Conservation (phyloP, 2,797 vertebrate species). For the Percopsis omiscomaycus region DNA sequence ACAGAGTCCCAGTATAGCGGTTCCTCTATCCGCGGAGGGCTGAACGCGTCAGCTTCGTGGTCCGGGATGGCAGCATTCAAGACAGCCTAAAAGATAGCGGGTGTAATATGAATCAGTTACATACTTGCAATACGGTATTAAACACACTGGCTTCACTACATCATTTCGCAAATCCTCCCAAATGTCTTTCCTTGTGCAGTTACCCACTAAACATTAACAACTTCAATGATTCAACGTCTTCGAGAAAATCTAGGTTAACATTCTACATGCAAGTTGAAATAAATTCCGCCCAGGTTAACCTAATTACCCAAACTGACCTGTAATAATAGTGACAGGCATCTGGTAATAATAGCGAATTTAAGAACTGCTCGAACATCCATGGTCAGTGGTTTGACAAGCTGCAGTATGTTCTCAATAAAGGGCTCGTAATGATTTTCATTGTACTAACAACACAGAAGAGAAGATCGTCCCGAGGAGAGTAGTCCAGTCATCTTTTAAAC, state of each 20-base stretch:
- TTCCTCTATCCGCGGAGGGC: slow-evolving; percentile 79
- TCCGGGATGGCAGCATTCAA: slow-evolving; percentile 91
- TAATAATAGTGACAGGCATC: slow-evolving; percentile 82
- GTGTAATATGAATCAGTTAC: neutral
- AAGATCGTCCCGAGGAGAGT: neutral
- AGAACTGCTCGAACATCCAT: slow-evolving; percentile 79
- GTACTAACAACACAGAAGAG: neutral
- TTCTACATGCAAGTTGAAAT: no score
- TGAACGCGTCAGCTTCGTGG: slow-evolving; percentile 91
- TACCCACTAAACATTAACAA: neutral
- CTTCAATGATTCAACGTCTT: neutral
- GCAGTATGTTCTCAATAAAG: neutral
- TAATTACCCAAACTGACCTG: slow-evolving; percentile 78
- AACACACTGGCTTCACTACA: neutral
- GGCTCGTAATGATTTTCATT: slow-evolving; percentile 42
- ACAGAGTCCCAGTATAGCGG: slow-evolving; percentile 71
- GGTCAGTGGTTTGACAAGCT: slow-evolving; percentile 48
- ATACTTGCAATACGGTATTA: no score
- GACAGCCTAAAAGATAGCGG: slow-evolving; percentile 73
- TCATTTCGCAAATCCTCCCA: neutral
- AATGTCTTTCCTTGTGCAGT: neutral
- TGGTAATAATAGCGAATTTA: slow-evolving; percentile 81
- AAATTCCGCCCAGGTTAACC: neutral
- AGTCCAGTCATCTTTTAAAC: no score
- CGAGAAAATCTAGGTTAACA: neutral